These are phyloP conservation scores for Coenobita brevimanus DNA, from an alignment of 1,140 invertebrate genomes.

Conservation along the genomic window DNA sequence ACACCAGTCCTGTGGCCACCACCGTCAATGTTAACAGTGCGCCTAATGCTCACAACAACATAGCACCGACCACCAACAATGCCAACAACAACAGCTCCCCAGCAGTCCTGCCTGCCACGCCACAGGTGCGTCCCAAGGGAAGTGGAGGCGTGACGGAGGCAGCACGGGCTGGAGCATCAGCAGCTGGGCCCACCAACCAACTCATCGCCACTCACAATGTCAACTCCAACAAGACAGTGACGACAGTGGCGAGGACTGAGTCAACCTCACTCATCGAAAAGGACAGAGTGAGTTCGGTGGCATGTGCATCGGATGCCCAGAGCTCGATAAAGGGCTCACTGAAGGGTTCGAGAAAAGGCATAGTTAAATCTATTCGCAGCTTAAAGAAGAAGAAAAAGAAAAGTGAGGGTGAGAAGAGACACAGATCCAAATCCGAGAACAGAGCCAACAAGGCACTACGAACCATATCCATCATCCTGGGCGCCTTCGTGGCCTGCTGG, in stretches of 20 bases:
- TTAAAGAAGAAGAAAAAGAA: conserved; percentile 69
- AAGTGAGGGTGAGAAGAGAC: conserved; percentile 81
- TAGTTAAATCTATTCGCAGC: conserved; percentile 68
- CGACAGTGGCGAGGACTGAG: conserved; percentile 65
- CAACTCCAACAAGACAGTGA: conserved; percentile 69
- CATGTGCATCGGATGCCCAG: conserved; percentile 52
- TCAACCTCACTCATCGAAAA: conserved; percentile 65
- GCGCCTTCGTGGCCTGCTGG: conserved; percentile 98
- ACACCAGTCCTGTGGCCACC: background rate
- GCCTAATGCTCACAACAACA: conserved; percentile 32
- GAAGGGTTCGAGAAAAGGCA: conserved; percentile 65
- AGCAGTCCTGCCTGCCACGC: conserved; percentile 27
- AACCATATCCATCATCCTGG: conserved; percentile 96
- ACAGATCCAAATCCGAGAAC: conserved; percentile 89
- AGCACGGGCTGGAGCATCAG: conserved; percentile 7
- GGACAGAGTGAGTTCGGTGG: conserved; percentile 49
- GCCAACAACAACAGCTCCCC: conserved; percentile 24
- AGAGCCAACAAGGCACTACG: conserved; percentile 97
- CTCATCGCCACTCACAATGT: conserved; percentile 69
- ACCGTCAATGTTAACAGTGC: background rate
- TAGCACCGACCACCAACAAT: conserved; percentile 34
- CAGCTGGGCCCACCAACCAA: conserved; percentile 52
- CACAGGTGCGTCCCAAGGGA: conserved; percentile 25
- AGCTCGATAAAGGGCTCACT: conserved; percentile 66
- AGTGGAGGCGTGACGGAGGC: conserved; percentile 11